phyloP scores from a whole-genome alignment of 2,888 invertebrate genomes.

The Palloptera scutellata region DNA sequence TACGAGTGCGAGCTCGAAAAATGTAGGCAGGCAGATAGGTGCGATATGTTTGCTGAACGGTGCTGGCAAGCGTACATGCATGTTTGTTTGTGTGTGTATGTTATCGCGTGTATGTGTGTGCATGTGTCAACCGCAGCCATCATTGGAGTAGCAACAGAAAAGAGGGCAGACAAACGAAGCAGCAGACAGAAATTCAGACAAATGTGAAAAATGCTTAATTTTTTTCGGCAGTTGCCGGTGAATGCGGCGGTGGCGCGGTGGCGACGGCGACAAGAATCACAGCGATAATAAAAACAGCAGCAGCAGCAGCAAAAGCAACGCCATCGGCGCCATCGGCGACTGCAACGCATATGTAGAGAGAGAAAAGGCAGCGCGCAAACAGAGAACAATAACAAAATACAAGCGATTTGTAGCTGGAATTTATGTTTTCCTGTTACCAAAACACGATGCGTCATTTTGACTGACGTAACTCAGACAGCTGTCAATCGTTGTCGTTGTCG shows the following conservation, averaged over 20 bases:
- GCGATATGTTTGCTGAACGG: too few relatives aligned
- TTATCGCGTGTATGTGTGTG: too few relatives aligned
- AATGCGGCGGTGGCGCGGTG: neutral
- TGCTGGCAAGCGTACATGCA: too few relatives aligned
- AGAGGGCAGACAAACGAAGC: too few relatives aligned
- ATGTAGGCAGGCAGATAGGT: too few relatives aligned
- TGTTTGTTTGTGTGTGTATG: too few relatives aligned
- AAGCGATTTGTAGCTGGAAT: slow-evolving; percentile 42
- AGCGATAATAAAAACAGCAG: slow-evolving; percentile 42
- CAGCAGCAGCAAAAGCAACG: slow-evolving; percentile 8
- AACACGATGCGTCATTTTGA: slow-evolving; percentile 66
- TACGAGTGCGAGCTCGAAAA: too few relatives aligned
- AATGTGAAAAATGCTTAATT: too few relatives aligned
- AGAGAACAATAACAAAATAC: slow-evolving; percentile 7
- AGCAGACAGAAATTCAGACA: too few relatives aligned
- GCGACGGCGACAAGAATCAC: neutral
- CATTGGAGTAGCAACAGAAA: too few relatives aligned
- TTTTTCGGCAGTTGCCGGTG: neutral
- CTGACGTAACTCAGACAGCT: slow-evolving; percentile 65
- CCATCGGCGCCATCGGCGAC: slow-evolving; percentile 9
- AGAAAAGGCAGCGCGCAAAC: slow-evolving; percentile 1
- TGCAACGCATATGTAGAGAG: neutral
- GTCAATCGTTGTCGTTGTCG: slow-evolving; percentile 54
- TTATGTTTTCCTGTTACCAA: slow-evolving; percentile 64
- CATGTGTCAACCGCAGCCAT: too few relatives aligned